Evolutionary conservation across 2,797 vertebrate genomes (phyloP), one percentile per base, ranked within the genome.

Genomic region (Prionace glauca): DNA sequence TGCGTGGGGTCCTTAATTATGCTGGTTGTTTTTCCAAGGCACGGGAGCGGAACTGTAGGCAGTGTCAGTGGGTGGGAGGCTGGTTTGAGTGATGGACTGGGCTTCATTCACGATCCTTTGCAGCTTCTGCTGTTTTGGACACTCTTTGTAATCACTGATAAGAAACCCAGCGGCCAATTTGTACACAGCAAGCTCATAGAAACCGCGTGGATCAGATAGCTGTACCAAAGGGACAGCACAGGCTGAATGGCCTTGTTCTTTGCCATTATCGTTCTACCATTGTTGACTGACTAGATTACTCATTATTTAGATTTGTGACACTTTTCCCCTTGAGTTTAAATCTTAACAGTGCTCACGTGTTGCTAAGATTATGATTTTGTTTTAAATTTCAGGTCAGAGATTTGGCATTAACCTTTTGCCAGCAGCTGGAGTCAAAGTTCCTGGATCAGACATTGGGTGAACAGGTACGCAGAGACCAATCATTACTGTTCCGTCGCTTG

Each of bases 361-460:
- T 93, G 18, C 11, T 41, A n/a, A 94, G 4, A 36, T 3, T 92
- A 16, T 7, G 22, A 65, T 36, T 65, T 65, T n/a, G 11, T 26
- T 86, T 81, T 74, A 62, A 95, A 45, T 96, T 95, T 74, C 97
- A 99, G 99, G 98, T 99, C 98, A 98, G 98, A 97, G 98, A 99
- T 97, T 96, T 99, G 8, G 97, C 97, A 0, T 97, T 99, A 95
- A 98, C 98, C 0, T 99, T 99, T 96, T 98, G 98, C 96, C 97
- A 98, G 96, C 99, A 99, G 96, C 97, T 99, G 87, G 98, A 99
- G 96, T 99, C 99, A 56, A 99, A 98, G 97, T 99, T 98, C 97
- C 96, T 99, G 95, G 99, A 99, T 96, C 74, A 96, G 0, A 96
- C 97, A 1, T 98, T 98, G 86, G 99, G 99, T 96, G 99, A 99